Base-by-base conservation (phyloP, 2,888 invertebrate genomes). In the Ormyrus labotus region DNA sequence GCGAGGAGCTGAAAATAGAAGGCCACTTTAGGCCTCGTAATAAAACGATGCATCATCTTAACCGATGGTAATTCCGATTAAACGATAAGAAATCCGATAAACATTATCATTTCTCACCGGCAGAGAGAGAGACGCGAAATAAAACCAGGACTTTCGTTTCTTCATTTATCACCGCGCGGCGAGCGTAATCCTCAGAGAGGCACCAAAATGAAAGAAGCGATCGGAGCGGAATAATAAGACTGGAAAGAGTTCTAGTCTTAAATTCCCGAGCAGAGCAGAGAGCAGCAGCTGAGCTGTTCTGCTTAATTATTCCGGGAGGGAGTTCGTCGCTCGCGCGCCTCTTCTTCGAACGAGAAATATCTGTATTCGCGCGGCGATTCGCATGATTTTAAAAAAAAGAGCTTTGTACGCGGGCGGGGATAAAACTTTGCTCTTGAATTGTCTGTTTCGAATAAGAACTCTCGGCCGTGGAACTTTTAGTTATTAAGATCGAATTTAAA, bases 11-110 rank as follows among this genome's bases (percentile, higher is more conserved):
- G 19, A 19, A 19, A 19, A 19, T 19, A 19, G 19, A 19, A 19
- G 19, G 19, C 19, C 19, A 19, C 19, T 19, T 19, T 19, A 19
- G 19, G 19, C 19, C 19, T 19, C 19, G 19, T 67, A 57, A 74
- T 74, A 68, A 68, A 68, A 70, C 53, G 57, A 57, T 71, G 51
- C 51, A 71, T 78, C 58, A 63, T 63, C 58, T 48, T 10, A n/a
- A 34, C 19, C 9, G 34, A 69, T 65, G 65, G 70, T 64, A 70
- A 77, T 70, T 64, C 55, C 48, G 68, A 77, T 77, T 64, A 57
- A 70, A 64, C 70, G 70, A 77, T 77, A 70, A 69, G 70, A 70
- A 19, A 57, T 53, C 53, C 63, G 61, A 68, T 61, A 53, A 68
- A 61, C 47, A 55, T 61, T 76, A 68, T 55, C 61, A 69, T 76